Evolutionary conservation across 1,140 invertebrate genomes (phyloP), one percentile per base, ranked within the genome.

Genomic region (Scylla paramamosain): DNA sequence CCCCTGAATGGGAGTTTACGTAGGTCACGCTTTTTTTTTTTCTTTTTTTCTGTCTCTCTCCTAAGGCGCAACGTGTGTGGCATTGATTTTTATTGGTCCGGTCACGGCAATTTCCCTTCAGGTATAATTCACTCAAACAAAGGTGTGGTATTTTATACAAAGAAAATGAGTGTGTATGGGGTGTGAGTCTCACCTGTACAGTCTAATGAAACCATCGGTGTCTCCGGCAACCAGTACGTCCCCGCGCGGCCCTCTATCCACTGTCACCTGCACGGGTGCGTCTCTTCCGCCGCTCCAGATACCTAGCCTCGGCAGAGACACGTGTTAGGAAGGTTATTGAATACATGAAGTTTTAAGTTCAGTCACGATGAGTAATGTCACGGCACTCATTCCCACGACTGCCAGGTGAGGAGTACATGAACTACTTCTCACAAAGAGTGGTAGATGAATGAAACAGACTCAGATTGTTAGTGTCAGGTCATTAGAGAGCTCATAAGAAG

Each of bases 241-340:
- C 96, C 99, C 98, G 3, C 98, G 98, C 16, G 98, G 98, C 77
- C 98, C 98, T 96, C 98, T 97, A 97, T 98, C 98, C 31, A 98
- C 98, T 14, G 98, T 98, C 67, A 98, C 98, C 91, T 99, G 97
- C 32, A 98, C 97, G 45, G 98, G 98, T 16, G 98, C 98, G 96
- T 98, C 98, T 96, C 98, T 98, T 29, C 98, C 97, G 97, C 99
- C 99, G 96, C 98, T 98, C 98, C 98, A 99, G 97, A 99, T 98
- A 77, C 98, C 98, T 98, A 92, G 29, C 96, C 95, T 83, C 16
- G 29, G 25, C 25, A 31, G 28, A 4, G 25, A 46, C 31, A 90
- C 12, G 12, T 86, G n/a, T 86, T n/a, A 86, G 7, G 10, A 0
- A 59, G 1, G 10, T 59, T 59, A 59, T 59, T 59, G 16, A 20